These are phyloP conservation scores for Polyommatus iphigenia DNA, from an alignment of 2,888 invertebrate genomes.

Conservation along the genomic window DNA sequence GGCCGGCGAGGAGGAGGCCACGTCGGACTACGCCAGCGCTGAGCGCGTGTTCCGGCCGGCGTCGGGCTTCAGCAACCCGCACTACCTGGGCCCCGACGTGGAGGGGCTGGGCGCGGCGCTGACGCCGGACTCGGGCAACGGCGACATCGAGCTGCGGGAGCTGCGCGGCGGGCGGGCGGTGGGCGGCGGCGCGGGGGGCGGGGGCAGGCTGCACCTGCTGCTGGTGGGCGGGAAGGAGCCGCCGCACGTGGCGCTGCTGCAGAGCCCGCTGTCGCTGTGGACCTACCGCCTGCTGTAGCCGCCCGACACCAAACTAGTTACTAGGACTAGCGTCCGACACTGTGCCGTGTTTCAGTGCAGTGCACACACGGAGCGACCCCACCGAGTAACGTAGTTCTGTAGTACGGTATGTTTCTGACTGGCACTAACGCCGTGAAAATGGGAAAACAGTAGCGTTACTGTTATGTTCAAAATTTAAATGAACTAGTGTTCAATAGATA, in stretches of 20 bases:
- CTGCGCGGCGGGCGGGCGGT: constrained; percentile 53
- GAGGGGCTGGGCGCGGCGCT: constrained; percentile 84
- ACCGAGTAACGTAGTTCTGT: constrained; percentile 3
- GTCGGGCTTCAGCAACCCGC: constrained; percentile 87
- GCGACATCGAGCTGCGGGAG: constrained; percentile 69
- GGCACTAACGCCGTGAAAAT: background rate
- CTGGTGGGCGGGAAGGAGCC: constrained; percentile 90
- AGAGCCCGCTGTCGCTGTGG: constrained; percentile 89
- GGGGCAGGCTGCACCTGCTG: constrained; percentile 54
- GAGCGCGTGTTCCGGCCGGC: constrained; percentile 81
- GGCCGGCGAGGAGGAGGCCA: constrained; percentile 75
- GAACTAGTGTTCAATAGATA: too few relatives aligned
- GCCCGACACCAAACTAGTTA: background rate
- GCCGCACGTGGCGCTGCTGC: constrained; percentile 87
- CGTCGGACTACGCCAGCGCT: constrained; percentile 88
- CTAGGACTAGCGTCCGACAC: background rate
- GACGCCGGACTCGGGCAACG: constrained; percentile 83
- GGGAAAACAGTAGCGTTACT: background rate
- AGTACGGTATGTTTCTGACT: background rate
- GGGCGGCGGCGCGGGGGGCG: constrained; percentile 45
- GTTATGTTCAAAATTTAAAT: background rate
- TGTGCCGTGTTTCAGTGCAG: background rate
- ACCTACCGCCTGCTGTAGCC: constrained; percentile 81
- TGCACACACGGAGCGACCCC: background rate
- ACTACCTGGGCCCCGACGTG: constrained; percentile 86